Conservation (phyloP, 2,113 vertebrate species). For the Nerophis ophidion region DNA sequence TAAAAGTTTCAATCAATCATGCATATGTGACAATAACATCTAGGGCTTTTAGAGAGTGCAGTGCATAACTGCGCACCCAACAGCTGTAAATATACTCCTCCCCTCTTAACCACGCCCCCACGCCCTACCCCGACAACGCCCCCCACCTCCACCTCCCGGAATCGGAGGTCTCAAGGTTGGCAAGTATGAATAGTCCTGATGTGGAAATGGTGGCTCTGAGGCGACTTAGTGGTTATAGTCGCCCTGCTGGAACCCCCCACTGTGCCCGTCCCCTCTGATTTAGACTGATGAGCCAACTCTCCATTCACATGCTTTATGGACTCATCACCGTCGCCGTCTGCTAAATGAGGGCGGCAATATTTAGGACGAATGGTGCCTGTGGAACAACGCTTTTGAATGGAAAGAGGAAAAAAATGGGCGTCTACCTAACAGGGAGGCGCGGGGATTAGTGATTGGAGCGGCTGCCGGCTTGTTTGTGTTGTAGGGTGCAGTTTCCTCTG, state of each 20-base stretch:
- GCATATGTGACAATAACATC: no score
- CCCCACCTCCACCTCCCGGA: no score
- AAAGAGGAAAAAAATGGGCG: conserved; percentile 46
- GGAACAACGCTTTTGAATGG: conserved; percentile 64
- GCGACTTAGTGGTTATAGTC: conserved; percentile 64
- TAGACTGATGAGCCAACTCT: conserved; percentile 70
- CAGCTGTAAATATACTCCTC: no score
- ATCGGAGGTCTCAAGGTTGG: no score
- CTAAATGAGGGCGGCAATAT: conserved; percentile 59
- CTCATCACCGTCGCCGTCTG: conserved; percentile 58
- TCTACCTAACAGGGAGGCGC: conserved; percentile 43
- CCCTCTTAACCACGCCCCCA: no score
- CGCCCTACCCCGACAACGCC: no score
- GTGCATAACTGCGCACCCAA: no score
- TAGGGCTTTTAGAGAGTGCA: no score
- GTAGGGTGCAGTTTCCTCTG: conserved; percentile 57
- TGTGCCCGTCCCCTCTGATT: conserved; percentile 65
- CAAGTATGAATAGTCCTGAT: conserved; percentile 64
- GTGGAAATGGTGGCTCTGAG: conserved; percentile 57
- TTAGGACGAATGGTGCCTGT: conserved; percentile 52
- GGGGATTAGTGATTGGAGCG: conserved; percentile 40
- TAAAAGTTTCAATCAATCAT: no score
- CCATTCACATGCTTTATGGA: conserved; percentile 73
- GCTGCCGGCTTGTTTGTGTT: conserved; percentile 60
- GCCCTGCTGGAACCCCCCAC: conserved; percentile 39